A percentile compares a stretch with the other conserved stretches of the same genome.
These are phyloP conservation scores for Enteromius treurensis DNA, from an alignment of 2,797 vertebrate genomes.

Conservation along the genomic window DNA sequence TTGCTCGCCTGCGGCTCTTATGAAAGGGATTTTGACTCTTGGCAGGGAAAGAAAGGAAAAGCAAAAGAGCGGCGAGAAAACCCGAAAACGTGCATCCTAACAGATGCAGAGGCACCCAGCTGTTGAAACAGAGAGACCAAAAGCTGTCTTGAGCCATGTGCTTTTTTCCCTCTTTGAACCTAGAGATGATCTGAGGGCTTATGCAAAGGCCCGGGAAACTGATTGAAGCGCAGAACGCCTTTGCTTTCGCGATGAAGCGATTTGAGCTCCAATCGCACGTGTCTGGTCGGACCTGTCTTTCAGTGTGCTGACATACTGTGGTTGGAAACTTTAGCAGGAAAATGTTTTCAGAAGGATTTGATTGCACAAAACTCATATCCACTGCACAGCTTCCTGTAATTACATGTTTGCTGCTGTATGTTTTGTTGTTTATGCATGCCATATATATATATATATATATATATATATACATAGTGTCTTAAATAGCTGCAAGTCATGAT, in stretches of 20 bases:
- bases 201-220: constrained; percentile 75
- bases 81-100: constrained; percentile 49
- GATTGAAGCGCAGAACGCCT: constrained; percentile 73
- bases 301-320: not conserved
- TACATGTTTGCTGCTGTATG: not conserved
- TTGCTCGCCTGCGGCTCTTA: constrained; percentile 67
- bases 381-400: not conserved
- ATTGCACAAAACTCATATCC: not conserved
- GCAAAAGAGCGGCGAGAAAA: constrained; percentile 55
- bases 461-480: too few species aligned
- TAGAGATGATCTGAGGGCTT: constrained; percentile 76
- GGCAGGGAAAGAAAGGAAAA: constrained; percentile 37
- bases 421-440: not conserved
- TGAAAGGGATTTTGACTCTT: constrained; percentile 67
- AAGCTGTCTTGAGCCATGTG: constrained; percentile 74
- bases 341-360: not conserved
- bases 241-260: constrained; percentile 53
- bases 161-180: constrained; percentile 77
- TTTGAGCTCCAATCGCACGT: not conserved
- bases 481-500: too few species aligned
- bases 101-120: constrained; percentile 43
- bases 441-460: too few species aligned
- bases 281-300: not conserved
- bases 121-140: constrained; percentile 59
- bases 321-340: not conserved